These are phyloP conservation scores for Aramus guarauna DNA, from an alignment of 2,113 vertebrate species.

Conservation along the genomic window DNA sequence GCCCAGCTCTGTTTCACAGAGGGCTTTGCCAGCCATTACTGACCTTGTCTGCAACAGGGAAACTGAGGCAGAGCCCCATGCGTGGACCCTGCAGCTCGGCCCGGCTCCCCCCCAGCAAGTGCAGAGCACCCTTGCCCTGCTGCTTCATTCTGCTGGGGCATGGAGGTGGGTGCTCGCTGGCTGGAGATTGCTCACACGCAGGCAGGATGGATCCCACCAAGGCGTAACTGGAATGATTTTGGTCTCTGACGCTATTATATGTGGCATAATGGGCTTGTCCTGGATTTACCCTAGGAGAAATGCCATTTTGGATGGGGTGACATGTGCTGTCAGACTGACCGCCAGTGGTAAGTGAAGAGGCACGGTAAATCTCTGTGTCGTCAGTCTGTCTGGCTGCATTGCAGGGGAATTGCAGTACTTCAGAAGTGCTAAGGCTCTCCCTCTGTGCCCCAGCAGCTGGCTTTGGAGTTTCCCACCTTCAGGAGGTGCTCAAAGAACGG, in stretches of 20 bases:
- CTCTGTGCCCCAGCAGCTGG: background rate
- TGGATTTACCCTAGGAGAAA: background rate
- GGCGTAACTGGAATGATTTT: background rate
- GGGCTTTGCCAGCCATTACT: background rate
- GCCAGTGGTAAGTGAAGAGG: background rate
- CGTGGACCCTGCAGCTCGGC: rapidly evolving
- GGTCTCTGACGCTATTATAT: background rate
- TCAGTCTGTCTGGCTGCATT: background rate
- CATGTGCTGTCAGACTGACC: background rate
- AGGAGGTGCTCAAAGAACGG: background rate
- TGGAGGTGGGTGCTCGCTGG: background rate
- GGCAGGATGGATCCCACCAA: background rate
- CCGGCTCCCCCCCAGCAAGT: background rate
- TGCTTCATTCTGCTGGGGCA: background rate
- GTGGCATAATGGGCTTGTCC: background rate
- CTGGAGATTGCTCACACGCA: rapidly evolving
- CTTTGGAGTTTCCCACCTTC: background rate
- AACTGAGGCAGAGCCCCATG: background rate
- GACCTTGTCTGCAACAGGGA: background rate
- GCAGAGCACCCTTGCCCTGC: background rate
- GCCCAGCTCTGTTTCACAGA: background rate
- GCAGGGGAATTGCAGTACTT: rapidly evolving
- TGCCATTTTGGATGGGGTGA: background rate
- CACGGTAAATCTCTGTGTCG: background rate
- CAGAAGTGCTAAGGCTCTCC: rapidly evolving